phyloP scores from a whole-genome alignment of 2,797 vertebrate genomes.

The Tokudaia muenninki region DNA sequence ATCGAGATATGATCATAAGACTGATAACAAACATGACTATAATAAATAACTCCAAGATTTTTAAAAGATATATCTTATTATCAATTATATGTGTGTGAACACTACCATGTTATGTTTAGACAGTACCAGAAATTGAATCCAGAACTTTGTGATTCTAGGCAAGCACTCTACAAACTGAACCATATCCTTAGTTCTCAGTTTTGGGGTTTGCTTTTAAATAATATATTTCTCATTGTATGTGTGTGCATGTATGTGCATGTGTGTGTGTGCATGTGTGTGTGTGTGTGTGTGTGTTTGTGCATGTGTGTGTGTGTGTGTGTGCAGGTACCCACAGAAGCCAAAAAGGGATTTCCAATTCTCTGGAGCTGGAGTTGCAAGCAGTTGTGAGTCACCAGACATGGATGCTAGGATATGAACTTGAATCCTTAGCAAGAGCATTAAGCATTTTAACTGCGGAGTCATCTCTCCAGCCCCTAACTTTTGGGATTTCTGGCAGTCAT shows the following conservation, averaged over 20 bases:
- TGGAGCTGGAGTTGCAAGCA: neutral
- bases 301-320: neutral
- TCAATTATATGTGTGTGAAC: neutral
- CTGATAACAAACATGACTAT: neutral
- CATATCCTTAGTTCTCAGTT: neutral
- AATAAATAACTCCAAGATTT: neutral
- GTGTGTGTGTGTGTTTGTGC: neutral
- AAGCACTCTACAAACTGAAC: neutral
- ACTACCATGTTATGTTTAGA: neutral
- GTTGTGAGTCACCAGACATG: neutral
- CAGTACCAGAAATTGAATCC: neutral
- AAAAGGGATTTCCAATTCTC: neutral
- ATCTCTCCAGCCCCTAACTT: neutral
- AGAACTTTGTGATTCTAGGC: neutral
- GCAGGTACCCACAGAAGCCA: neutral
- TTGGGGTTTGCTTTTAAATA: neutral
- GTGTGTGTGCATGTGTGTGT: neutral
- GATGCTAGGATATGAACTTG: neutral
- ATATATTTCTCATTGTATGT: neutral
- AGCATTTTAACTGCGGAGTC: neutral
- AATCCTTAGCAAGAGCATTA: neutral
- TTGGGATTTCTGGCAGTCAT: neutral
- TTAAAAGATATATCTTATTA: neutral
- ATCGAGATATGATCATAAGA: neutral
- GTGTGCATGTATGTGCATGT: neutral